A percentile compares a stretch with the other conserved stretches of the same genome.
Conservation (phyloP, 2,888 invertebrate genomes). For the Uropetala carovei region DNA sequence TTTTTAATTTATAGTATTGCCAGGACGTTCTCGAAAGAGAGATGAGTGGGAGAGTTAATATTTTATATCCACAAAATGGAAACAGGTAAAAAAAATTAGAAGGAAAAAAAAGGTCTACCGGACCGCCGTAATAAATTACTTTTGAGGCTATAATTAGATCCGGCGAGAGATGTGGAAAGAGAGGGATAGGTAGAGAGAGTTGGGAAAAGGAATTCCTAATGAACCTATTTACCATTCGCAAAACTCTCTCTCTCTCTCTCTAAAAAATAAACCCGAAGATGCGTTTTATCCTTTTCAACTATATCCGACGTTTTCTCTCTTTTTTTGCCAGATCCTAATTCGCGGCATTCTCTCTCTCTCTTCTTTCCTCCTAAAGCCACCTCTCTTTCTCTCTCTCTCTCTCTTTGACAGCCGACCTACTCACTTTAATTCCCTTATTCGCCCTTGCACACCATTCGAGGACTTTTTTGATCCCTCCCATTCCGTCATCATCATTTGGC, state of each 20-base stretch:
- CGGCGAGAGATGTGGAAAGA: not conserved
- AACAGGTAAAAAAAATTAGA: not conserved
- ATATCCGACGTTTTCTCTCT: not conserved
- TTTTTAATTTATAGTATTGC: too few species aligned
- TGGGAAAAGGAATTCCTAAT: not conserved
- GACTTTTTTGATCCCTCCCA: not conserved
- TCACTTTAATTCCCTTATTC: conserved; percentile 48
- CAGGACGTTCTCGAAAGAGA: too few species aligned
- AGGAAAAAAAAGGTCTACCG: not conserved
- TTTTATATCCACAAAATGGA: not conserved
- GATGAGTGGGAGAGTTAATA: too few species aligned
- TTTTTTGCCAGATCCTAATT: not conserved
- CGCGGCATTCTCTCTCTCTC: not conserved
- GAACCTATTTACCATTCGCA: conserved; percentile 24
- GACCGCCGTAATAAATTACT: not conserved
- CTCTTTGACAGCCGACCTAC: conserved; percentile 15
- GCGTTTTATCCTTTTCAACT: conserved; percentile 10
- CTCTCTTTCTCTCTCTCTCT: not conserved
- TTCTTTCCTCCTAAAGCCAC: not conserved
- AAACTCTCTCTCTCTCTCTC: not conserved
- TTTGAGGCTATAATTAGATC: conserved; percentile 27
- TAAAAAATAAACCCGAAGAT: conserved; percentile 11
- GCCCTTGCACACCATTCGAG: not conserved
- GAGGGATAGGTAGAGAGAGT: not conserved
- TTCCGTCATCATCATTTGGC: not conserved